Evolutionary conservation across 2,797 vertebrate species (phyloP).

Genomic region (Orestias chungarensis): DNA sequence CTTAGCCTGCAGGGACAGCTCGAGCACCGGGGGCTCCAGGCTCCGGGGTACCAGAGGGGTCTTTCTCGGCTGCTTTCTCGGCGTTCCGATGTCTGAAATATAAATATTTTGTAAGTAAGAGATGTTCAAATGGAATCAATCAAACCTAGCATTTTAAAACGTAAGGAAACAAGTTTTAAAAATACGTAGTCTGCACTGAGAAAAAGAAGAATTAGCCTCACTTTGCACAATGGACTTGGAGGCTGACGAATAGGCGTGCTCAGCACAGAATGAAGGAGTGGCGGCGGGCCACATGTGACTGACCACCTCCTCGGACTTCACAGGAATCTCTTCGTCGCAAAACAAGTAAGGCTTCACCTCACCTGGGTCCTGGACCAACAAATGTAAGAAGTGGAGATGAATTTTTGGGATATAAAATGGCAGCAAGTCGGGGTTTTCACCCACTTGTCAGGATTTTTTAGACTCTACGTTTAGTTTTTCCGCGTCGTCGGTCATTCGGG

Average conservation of each 20-base stretch:
- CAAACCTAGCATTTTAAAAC: neutral
- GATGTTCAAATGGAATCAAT: no score
- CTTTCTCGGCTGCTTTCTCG: conserved; percentile 96
- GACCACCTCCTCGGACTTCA: conserved; percentile 98
- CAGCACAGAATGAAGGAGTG: conserved; percentile 92
- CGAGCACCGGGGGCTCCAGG: conserved; percentile 93
- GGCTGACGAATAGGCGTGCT: conserved; percentile 97
- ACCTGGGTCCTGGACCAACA: conserved; percentile 85
- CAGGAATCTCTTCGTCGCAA: conserved; percentile 98
- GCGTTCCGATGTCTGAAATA: conserved; percentile 84
- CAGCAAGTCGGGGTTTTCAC: neutral
- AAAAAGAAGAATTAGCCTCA: conserved; percentile 62
- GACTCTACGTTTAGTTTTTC: neutral
- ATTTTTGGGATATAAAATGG: neutral
- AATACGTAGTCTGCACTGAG: neutral
- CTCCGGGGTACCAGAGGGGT: conserved; percentile 94
- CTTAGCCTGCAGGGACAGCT: conserved; percentile 91
- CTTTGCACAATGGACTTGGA: conserved; percentile 97
- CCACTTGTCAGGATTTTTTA: neutral
- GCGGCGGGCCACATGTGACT: conserved; percentile 96
- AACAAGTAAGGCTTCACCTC: conserved; percentile 97
- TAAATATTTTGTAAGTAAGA: conserved; percentile 7
- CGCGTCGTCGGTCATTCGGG: neutral
- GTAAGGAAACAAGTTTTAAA: neutral
- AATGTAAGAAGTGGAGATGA: neutral